phyloP scores from a whole-genome alignment of 2,888 invertebrate genomes.

The Chesias legatella region DNA sequence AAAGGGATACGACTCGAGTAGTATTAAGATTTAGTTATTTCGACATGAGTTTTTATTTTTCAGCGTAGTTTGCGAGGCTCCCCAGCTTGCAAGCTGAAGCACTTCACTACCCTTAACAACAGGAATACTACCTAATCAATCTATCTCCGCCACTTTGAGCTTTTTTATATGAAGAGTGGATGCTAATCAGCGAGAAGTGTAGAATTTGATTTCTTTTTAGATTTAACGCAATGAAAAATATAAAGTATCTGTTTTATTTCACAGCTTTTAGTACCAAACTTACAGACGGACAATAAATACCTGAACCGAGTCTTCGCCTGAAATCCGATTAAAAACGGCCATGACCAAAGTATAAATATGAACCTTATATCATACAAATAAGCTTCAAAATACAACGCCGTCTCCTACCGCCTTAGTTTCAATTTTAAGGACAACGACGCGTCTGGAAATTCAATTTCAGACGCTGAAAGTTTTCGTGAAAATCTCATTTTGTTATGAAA shows the following conservation, averaged over 20 bases:
- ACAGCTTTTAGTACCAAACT: slow-evolving; percentile 25
- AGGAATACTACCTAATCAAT: no score
- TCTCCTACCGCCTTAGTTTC: slow-evolving; percentile 37
- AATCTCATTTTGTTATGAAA: slow-evolving; percentile 54
- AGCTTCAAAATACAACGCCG: slow-evolving; percentile 20
- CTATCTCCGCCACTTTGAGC: no score
- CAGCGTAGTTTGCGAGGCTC: no score
- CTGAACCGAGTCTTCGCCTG: slow-evolving; percentile 32
- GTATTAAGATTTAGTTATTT: no score
- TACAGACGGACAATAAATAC: slow-evolving; percentile 41
- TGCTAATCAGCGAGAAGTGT: slow-evolving; percentile 3
- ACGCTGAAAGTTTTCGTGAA: slow-evolving; percentile 46
- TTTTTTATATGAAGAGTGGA: background rate
- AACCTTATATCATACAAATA: slow-evolving; percentile 16
- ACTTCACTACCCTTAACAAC: no score
- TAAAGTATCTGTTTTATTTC: background rate
- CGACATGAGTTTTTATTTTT: no score
- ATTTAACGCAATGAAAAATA: background rate
- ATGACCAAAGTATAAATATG: slow-evolving; percentile 19
- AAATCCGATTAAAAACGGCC: slow-evolving; percentile 48
- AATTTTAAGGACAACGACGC: slow-evolving; percentile 45
- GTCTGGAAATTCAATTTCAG: slow-evolving; percentile 53
- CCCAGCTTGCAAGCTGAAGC: no score
- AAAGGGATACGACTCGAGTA: no score
- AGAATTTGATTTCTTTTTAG: slow-evolving; percentile 3